Conservation (phyloP, 2,113 vertebrate species). For the Eira barbara region DNA sequence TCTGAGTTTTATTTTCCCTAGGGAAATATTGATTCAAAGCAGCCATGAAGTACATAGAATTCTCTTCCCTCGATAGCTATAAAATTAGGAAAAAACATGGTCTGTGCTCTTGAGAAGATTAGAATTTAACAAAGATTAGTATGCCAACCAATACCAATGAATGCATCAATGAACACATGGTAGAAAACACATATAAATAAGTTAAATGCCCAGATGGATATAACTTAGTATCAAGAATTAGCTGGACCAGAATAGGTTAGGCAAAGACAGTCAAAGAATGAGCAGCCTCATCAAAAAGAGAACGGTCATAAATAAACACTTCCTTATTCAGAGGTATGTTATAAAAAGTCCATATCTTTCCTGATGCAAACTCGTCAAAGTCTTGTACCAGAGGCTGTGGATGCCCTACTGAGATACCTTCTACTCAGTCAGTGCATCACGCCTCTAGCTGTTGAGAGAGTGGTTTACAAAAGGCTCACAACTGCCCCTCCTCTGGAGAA, state of each 20-base stretch:
- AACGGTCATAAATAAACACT: not conserved
- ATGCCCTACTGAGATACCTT: not conserved
- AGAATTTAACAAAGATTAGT: conserved; percentile 7
- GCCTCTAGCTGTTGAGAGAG: not conserved
- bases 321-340: not conserved
- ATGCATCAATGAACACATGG: not conserved
- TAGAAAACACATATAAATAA: not conserved
- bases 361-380: not conserved
- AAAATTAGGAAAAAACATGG: conserved; percentile 45
- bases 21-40: conserved; percentile 43
- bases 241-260: not conserved
- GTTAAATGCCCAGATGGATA: not conserved
- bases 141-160: not conserved
- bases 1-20: not conserved
- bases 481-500: not conserved
- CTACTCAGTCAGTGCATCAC: not conserved
- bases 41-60: not conserved
- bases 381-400: not conserved
- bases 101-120: conserved; percentile 14
- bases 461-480: not conserved
- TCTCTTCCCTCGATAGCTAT: not conserved
- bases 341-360: not conserved
- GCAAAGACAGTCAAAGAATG: not conserved
- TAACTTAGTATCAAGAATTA: not conserved
- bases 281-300: not conserved